Conservation (phyloP, 2,113 vertebrate species). For the Hucho hucho region DNA sequence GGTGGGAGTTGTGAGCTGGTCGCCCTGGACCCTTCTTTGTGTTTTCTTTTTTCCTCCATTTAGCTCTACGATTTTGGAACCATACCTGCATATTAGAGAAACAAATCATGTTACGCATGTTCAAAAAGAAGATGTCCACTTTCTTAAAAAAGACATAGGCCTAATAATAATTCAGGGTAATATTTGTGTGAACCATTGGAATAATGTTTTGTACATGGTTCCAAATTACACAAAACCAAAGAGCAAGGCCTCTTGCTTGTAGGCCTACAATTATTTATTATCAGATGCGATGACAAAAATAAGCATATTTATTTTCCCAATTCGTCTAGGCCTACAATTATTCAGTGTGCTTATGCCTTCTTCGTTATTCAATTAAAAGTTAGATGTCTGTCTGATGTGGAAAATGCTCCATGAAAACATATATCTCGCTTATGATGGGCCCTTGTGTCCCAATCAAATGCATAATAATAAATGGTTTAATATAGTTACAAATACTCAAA, state of each 20-base stretch:
- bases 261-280: neutral
- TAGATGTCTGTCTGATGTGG: neutral
- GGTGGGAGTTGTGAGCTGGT: conserved; percentile 97
- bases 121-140: neutral
- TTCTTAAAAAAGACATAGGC: neutral
- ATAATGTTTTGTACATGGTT: too few relatives aligned
- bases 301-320: neutral
- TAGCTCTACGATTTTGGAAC: conserved; percentile 98
- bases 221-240: too few relatives aligned
- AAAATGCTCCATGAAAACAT: neutral
- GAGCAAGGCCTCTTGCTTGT: too few relatives aligned
- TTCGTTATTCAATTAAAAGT: too few relatives aligned
- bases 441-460: neutral
- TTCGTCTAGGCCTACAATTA: neutral
- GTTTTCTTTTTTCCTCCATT: conserved; percentile 99
- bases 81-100: conserved; percentile 86
- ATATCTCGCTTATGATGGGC: neutral
- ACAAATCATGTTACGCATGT: conserved; percentile 18
- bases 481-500: neutral
- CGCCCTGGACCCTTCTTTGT: conserved; percentile 97
- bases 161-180: too few relatives aligned
- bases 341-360: too few relatives aligned
- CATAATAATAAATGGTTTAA: neutral
- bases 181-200: too few relatives aligned
- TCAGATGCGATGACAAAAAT: neutral